Conservation (phyloP, 2,888 invertebrate genomes). For the Mythimna pallens region DNA sequence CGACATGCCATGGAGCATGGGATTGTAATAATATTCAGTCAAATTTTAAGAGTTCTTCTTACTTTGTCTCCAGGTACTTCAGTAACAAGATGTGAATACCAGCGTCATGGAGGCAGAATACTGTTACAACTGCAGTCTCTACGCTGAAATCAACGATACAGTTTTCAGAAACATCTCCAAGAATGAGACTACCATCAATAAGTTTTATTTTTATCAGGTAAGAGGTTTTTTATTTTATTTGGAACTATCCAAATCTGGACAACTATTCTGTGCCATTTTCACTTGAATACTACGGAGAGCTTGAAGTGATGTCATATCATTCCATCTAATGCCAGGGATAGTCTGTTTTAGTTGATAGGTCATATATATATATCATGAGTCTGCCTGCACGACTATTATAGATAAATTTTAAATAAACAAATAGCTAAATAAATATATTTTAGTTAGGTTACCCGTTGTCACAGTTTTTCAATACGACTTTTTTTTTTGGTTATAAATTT, state of each 20-base stretch:
- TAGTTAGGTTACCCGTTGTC: background rate
- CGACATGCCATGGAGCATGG: too few species aligned
- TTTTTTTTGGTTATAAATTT: background rate
- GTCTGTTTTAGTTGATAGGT: too few species aligned
- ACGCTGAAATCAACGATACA: constrained; percentile 75
- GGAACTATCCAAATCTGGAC: background rate
- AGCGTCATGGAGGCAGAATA: constrained; percentile 78
- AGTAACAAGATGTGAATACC: constrained; percentile 80
- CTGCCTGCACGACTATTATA: too few species aligned
- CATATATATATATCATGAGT: too few species aligned
- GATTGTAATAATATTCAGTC: background rate
- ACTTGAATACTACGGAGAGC: too few species aligned
- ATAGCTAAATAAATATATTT: background rate
- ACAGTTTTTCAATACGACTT: background rate
- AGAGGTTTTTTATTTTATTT: background rate
- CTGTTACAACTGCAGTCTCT: constrained; percentile 80
- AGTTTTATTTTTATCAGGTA: constrained; percentile 91
- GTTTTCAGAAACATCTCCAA: constrained; percentile 70
- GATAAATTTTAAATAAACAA: too few species aligned
- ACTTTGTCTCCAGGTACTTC: constrained; percentile 69
- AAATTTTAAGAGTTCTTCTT: background rate
- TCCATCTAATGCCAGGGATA: too few species aligned
- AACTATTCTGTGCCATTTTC: too few species aligned
- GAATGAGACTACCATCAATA: constrained; percentile 88
- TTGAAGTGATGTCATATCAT: too few species aligned